phyloP scores from a whole-genome alignment of 2,113 vertebrate genomes.

The Phrynocephalus versicolor region DNA sequence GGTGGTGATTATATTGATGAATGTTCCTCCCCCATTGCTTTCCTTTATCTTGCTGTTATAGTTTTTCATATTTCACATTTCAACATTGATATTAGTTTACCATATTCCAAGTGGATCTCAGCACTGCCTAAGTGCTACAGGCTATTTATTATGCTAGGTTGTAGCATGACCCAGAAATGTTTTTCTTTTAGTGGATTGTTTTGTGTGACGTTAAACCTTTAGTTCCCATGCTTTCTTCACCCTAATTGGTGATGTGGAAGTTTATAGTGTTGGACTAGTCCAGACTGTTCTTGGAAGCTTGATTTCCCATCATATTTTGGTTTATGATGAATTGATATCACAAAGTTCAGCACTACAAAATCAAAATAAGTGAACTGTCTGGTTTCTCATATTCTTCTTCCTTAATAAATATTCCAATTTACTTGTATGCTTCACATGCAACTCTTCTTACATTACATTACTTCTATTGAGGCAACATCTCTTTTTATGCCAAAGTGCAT shows the following conservation, averaged over 20 bases:
- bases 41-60: slow-evolving; percentile 42
- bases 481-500: neutral
- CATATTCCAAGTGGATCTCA: slow-evolving; percentile 47
- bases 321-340: slow-evolving; percentile 30
- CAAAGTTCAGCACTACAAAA: slow-evolving; percentile 24
- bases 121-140: slow-evolving; percentile 42
- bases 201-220: neutral
- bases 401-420: neutral
- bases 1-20: slow-evolving; percentile 56
- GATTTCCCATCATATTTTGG: slow-evolving; percentile 11
- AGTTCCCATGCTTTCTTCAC: neutral
- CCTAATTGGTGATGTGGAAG: slow-evolving; percentile 18
- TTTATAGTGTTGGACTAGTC: slow-evolving; percentile 36
- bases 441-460: neutral
- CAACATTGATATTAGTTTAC: slow-evolving; percentile 42
- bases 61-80: slow-evolving; percentile 48
- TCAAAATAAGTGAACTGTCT: neutral
- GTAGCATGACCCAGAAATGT: slow-evolving; percentile 53
- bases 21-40: slow-evolving; percentile 33
- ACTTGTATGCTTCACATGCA: neutral
- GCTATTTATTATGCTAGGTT: slow-evolving; percentile 39
- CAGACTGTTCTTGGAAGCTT: slow-evolving; percentile 20
- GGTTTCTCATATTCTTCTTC: neutral
- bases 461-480: neutral
- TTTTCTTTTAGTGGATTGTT: neutral